These are phyloP conservation scores for Mola mola DNA, from an alignment of 2,113 vertebrate species.

Conservation along the genomic window DNA sequence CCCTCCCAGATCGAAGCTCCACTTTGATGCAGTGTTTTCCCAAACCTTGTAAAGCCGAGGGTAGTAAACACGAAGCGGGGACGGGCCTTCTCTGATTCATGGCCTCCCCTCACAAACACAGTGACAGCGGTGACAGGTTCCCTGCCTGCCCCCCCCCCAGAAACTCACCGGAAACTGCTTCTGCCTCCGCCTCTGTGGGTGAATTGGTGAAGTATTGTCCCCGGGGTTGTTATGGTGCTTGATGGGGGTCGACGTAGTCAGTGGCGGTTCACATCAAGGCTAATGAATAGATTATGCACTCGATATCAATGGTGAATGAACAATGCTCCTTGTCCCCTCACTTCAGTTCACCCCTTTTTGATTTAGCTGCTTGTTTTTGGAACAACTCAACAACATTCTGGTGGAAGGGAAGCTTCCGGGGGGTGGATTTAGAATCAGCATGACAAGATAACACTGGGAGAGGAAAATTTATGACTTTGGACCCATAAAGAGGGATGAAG, in stretches of 20 bases:
- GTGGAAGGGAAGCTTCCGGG: slow-evolving; percentile 54
- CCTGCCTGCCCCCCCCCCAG: slow-evolving; percentile 38
- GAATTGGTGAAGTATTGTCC: slow-evolving; percentile 44
- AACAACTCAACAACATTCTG: slow-evolving; percentile 32
- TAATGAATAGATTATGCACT: slow-evolving; percentile 70
- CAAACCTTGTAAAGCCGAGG: slow-evolving; percentile 26
- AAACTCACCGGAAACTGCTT: slow-evolving; percentile 65
- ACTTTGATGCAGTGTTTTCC: slow-evolving; percentile 33
- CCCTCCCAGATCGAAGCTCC: slow-evolving; percentile 11
- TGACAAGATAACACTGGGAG: slow-evolving; percentile 36
- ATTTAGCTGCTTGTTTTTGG: slow-evolving; percentile 73
- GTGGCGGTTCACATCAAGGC: slow-evolving; percentile 57
- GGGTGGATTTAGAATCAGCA: slow-evolving; percentile 25
- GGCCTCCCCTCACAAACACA: slow-evolving; percentile 53
- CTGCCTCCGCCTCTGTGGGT: slow-evolving; percentile 43
- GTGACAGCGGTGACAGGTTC: slow-evolving; percentile 50
- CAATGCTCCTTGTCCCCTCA: slow-evolving; percentile 57
- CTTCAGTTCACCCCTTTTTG: slow-evolving; percentile 62
- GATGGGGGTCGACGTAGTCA: slow-evolving; percentile 53
- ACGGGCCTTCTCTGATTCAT: slow-evolving; percentile 62
- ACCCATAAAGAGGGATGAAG: slow-evolving; percentile 32
- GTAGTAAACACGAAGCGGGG: slow-evolving; percentile 37
- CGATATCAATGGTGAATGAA: slow-evolving; percentile 69
- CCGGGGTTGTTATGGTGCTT: slow-evolving; percentile 60
- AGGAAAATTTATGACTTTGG: slow-evolving; percentile 39